These are phyloP conservation scores for Tenodera sinensis DNA, from an alignment of 2,888 invertebrate genomes.

Conservation along the genomic window DNA sequence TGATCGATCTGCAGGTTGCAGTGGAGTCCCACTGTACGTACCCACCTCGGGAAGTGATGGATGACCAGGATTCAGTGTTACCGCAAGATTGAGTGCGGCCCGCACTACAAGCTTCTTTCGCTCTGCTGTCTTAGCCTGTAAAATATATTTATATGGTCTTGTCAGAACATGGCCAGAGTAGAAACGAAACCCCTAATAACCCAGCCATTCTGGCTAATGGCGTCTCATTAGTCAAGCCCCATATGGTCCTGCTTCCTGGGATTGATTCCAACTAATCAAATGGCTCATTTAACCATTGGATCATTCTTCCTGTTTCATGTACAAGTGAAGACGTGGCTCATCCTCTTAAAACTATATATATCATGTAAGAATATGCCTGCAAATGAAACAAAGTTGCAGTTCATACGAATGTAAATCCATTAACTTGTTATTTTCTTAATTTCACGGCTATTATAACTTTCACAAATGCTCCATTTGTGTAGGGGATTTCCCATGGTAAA, in stretches of 20 bases:
- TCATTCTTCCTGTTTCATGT: no score
- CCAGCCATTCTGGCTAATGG: neutral
- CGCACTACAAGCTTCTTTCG: neutral
- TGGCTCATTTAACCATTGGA: neutral
- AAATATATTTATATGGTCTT: neutral
- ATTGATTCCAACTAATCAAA: neutral
- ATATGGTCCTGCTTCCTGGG: neutral
- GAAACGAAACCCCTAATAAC: neutral
- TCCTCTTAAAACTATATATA: no score
- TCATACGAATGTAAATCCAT: no score
- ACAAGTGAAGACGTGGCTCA: no score
- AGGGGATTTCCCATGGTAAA: no score
- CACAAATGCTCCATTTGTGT: no score
- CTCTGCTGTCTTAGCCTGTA: neutral
- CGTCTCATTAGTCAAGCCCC: neutral
- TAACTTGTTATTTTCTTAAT: no score
- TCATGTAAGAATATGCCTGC: no score
- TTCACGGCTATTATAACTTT: no score
- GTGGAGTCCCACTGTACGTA: neutral
- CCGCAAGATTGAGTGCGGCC: neutral
- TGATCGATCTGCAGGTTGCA: neutral
- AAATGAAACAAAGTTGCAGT: no score
- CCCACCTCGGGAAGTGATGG: neutral
- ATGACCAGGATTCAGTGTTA: neutral
- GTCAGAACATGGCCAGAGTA: neutral